phyloP scores from a whole-genome alignment of 2,113 vertebrate species.

The Calonectris borealis region DNA sequence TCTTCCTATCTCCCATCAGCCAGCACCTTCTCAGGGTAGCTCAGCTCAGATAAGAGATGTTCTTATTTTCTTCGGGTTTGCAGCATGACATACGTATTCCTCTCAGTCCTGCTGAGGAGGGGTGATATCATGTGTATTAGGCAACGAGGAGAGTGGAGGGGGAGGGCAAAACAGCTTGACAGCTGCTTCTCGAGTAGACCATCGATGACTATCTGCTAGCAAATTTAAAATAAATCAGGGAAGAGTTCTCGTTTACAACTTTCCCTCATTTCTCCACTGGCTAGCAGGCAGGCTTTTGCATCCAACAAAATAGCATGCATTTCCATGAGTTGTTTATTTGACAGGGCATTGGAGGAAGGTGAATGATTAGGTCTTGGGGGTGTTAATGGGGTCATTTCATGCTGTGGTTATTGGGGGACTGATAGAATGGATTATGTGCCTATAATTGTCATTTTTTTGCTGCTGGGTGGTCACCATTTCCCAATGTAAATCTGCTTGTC shows the following conservation, averaged over 20 bases:
- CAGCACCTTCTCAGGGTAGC: slow-evolving; percentile 57
- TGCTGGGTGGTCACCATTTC: slow-evolving; percentile 30
- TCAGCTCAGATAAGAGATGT: slow-evolving; percentile 46
- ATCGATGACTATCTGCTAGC: background rate
- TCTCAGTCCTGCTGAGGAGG: background rate
- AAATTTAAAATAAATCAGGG: background rate
- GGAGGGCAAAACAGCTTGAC: background rate
- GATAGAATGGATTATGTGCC: slow-evolving; percentile 34
- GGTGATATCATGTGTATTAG: background rate
- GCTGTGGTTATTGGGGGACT: slow-evolving; percentile 46
- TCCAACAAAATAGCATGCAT: background rate
- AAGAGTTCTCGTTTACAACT: background rate
- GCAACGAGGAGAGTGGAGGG: background rate
- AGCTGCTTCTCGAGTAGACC: slow-evolving; percentile 20
- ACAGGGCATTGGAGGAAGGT: background rate
- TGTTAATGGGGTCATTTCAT: slow-evolving; percentile 29
- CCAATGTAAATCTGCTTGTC: slow-evolving; percentile 30
- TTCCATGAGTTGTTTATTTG: slow-evolving; percentile 19
- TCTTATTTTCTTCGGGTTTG: background rate
- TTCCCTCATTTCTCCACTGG: background rate
- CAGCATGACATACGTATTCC: background rate
- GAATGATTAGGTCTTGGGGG: slow-evolving; percentile 1
- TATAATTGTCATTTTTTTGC: slow-evolving; percentile 16
- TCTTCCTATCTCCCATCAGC: slow-evolving; percentile 56
- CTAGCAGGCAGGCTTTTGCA: background rate